Evolutionary conservation across 2,113 vertebrate species (phyloP).

Genomic region (Tenebrosternarchus preto): DNA sequence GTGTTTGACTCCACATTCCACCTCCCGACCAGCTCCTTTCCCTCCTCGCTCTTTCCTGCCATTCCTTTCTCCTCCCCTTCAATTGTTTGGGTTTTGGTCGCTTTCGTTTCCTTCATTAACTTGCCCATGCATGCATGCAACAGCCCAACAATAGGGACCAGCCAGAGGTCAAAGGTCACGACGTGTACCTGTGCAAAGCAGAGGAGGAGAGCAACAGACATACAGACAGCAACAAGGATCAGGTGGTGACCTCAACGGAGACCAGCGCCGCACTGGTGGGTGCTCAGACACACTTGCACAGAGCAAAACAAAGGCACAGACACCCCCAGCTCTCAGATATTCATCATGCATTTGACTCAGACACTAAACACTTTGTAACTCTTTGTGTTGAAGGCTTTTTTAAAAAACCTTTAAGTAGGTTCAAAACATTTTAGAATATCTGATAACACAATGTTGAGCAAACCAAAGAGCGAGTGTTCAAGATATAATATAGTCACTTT

Average conservation of each 20-base stretch:
- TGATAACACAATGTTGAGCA: too few species aligned
- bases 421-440: too few species aligned
- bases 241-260: slow-evolving; percentile 77
- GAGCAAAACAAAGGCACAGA: background rate
- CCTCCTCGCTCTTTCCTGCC: slow-evolving; percentile 51
- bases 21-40: slow-evolving; percentile 34
- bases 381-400: too few species aligned
- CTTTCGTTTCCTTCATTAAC: slow-evolving; percentile 87
- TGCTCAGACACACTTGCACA: background rate
- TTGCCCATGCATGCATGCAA: slow-evolving; percentile 89
- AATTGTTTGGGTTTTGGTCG: slow-evolving; percentile 60
- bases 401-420: too few species aligned
- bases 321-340: too few species aligned
- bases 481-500: too few species aligned
- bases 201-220: slow-evolving; percentile 74
- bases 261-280: slow-evolving; percentile 79
- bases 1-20: slow-evolving; percentile 14
- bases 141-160: slow-evolving; percentile 92
- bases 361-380: too few species aligned
- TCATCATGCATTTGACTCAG: too few species aligned
- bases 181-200: slow-evolving; percentile 66
- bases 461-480: too few species aligned
- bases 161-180: slow-evolving; percentile 73
- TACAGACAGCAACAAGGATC: slow-evolving; percentile 67
- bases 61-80: slow-evolving; percentile 63